Percentiles rank a stretch among this genome's conserved stretches.
phyloP scores from a whole-genome alignment of 2,888 invertebrate species.

The Pyrgus malvae region DNA sequence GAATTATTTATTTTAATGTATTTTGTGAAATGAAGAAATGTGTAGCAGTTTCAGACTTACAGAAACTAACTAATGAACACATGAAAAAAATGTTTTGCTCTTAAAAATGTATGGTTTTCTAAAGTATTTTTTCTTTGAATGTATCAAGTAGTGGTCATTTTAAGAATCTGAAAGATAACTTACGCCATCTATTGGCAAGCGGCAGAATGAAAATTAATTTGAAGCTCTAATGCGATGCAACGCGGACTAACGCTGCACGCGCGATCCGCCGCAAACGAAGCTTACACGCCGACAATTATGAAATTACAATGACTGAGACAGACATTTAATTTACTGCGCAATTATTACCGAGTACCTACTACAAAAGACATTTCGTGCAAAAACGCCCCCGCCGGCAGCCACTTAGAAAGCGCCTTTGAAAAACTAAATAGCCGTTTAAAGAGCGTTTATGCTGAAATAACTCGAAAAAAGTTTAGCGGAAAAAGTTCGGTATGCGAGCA shows the following conservation, averaged over 20 bases:
- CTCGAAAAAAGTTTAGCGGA: constrained; percentile 57
- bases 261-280: constrained; percentile 24
- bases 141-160: background rate
- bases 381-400: constrained; percentile 57
- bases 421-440: constrained; percentile 76
- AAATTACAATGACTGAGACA: constrained; percentile 61
- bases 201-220: constrained; percentile 33
- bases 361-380: constrained; percentile 66
- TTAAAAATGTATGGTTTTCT: too few relatives aligned
- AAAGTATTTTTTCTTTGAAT: background rate
- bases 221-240: constrained; percentile 6
- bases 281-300: constrained; percentile 53
- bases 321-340: constrained; percentile 66
- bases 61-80: too few relatives aligned
- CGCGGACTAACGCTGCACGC: constrained; percentile 24
- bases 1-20: constrained; percentile 2
- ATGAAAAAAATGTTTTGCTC: too few relatives aligned
- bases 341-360: constrained; percentile 72
- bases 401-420: constrained; percentile 78
- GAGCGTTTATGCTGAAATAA: constrained; percentile 74
- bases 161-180: background rate
- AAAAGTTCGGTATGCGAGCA: constrained; percentile 62
- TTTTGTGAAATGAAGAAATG: too few relatives aligned
- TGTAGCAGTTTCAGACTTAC: too few relatives aligned
- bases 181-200: constrained; percentile 50